Evolutionary conservation across 2,797 vertebrate genomes (phyloP).

Genomic region (Parauchenoglanis ngamensis): DNA sequence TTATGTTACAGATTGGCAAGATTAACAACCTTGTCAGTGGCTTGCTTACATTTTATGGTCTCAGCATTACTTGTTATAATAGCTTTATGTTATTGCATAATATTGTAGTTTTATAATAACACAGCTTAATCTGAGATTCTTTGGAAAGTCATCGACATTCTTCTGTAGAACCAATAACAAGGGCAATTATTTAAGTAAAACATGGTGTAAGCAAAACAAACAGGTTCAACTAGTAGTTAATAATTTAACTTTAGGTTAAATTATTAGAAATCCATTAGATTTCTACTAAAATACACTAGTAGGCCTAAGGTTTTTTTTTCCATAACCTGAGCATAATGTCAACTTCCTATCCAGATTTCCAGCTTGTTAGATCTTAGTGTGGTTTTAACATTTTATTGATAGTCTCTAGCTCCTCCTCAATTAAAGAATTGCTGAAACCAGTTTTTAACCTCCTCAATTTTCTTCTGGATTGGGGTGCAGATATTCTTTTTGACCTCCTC

Average conservation of each 20-base stretch:
- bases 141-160: not conserved
- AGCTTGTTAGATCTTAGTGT: constrained; percentile 6
- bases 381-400: constrained; percentile 8
- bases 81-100: not conserved
- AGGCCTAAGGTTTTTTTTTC: not conserved
- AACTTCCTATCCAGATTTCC: not conserved
- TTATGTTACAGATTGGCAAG: not conserved
- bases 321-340: not conserved
- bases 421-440: constrained; percentile 71
- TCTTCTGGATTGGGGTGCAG: not conserved
- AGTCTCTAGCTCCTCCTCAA: constrained; percentile 57
- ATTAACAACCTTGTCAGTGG: not conserved
- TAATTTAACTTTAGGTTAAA: not conserved
- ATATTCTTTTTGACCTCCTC: not conserved
- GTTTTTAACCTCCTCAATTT: constrained; percentile 1
- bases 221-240: not conserved
- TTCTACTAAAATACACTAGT: not conserved
- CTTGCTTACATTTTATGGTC: not conserved
- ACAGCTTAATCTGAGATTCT: not conserved
- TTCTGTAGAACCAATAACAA: not conserved
- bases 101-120: not conserved
- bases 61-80: not conserved
- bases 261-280: not conserved
- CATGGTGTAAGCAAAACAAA: not conserved
- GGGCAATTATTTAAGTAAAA: not conserved